Conservation (phyloP, 2,888 invertebrate genomes). For the Agonum fuliginosum region DNA sequence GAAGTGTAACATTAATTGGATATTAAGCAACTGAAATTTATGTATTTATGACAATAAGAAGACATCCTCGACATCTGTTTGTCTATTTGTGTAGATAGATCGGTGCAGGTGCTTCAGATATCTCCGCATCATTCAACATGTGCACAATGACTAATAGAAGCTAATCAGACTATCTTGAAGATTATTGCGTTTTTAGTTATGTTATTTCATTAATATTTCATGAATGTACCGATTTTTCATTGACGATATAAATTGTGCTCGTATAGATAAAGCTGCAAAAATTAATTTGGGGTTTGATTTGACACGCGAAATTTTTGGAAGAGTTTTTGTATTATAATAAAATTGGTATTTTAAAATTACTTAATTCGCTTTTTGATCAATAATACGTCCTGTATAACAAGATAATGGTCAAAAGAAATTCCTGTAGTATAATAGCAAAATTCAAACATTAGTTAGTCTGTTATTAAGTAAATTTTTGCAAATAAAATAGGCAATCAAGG, state of each 20-base stretch:
- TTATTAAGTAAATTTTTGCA: no score
- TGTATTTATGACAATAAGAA: constrained; percentile 45
- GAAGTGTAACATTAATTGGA: constrained; percentile 38
- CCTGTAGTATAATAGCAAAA: no score
- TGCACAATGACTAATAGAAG: constrained; percentile 19
- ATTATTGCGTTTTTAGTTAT: constrained; percentile 14
- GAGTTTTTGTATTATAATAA: no score
- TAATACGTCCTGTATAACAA: no score
- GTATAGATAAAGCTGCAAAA: constrained; percentile 9
- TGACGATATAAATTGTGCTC: constrained; percentile 20
- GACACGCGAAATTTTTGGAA: constrained; percentile 18
- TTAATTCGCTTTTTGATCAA: no score
- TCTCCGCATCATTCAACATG: constrained; percentile 3
- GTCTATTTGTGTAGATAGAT: constrained; percentile 22
- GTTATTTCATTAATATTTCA: constrained; percentile 25
- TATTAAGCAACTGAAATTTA: constrained; percentile 32
- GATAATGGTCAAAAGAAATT: no score
- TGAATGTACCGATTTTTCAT: constrained; percentile 21
- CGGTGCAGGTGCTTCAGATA: constrained; percentile 14
- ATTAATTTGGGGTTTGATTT: constrained; percentile 10
- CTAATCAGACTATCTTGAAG: constrained; percentile 21
- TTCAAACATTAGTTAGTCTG: no score
- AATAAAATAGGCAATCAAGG: no score
- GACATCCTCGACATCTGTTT: constrained; percentile 26
- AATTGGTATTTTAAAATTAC: no score